Evolutionary conservation across 2,797 vertebrate genomes (phyloP).

Genomic region (Naso thynnoides): DNA sequence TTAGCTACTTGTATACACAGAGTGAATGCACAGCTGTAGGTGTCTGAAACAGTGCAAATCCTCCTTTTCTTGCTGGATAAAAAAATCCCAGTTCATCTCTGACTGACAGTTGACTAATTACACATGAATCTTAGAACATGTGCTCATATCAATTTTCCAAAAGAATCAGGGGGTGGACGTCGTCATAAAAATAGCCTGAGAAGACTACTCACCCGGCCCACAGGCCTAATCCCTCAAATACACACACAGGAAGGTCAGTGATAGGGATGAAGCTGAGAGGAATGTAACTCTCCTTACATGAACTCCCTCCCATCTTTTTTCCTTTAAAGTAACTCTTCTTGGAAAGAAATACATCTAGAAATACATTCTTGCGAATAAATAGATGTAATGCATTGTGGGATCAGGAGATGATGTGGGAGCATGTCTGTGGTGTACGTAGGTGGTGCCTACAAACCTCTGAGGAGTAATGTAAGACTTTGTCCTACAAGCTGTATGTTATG

Average conservation of each 20-base stretch:
- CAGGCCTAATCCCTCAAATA: conserved; percentile 73
- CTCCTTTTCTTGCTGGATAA: conserved; percentile 10
- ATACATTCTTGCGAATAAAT: conserved; percentile 22
- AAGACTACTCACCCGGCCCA: conserved; percentile 71
- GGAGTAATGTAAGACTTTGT: conserved; percentile 46
- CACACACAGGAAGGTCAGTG: conserved; percentile 72
- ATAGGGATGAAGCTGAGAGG: conserved; percentile 61
- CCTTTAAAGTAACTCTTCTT: conserved; percentile 31
- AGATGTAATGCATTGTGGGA: conserved; percentile 27
- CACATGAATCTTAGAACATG: conserved; percentile 66
- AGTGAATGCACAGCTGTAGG: neutral
- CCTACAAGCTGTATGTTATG: conserved; percentile 37
- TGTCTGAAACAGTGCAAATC: conserved; percentile 10
- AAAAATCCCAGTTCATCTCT: conserved; percentile 27
- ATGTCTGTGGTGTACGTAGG: conserved; percentile 32
- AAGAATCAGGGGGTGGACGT: conserved; percentile 70
- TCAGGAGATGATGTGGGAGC: conserved; percentile 33
- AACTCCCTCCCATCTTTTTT: conserved; percentile 45
- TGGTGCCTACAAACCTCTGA: conserved; percentile 39
- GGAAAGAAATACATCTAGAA: conserved; percentile 29
- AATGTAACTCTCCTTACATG: conserved; percentile 52
- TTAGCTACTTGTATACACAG: neutral
- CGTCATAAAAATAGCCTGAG: conserved; percentile 84
- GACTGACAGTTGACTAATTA: conserved; percentile 69
- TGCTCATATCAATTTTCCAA: conserved; percentile 79